These are phyloP conservation scores for Ceratina calcarata DNA, from an alignment of 1,140 invertebrate genomes.

Conservation along the genomic window DNA sequence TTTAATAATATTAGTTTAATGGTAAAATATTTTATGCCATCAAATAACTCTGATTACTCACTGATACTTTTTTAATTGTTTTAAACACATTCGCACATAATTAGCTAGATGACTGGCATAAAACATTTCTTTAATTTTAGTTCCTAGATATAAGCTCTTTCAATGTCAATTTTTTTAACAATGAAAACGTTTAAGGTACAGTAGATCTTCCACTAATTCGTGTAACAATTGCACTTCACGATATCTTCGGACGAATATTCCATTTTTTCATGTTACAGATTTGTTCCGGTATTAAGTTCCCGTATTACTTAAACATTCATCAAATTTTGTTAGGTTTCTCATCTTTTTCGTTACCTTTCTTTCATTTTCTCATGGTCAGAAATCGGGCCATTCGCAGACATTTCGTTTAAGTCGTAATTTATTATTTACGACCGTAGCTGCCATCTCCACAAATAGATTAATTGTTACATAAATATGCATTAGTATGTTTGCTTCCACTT, in stretches of 20 bases:
- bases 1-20: conserved; percentile 64
- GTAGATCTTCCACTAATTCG: conserved; percentile 35
- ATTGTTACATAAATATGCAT: not conserved
- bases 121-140: conserved; percentile 13
- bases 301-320: conserved; percentile 11
- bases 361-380: not conserved
- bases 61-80: not conserved
- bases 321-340: conserved; percentile 2
- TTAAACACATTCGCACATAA: conserved; percentile 1
- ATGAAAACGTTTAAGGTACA: conserved; percentile 44
- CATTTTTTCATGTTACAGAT: not conserved
- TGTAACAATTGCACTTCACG: not conserved
- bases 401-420: too few relatives aligned
- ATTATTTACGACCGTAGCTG: too few relatives aligned
- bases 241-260: not conserved
- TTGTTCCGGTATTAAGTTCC: too few relatives aligned
- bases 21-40: conserved; percentile 34
- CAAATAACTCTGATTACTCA: not conserved
- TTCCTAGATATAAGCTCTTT: conserved; percentile 24
- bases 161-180: conserved; percentile 24
- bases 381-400: too few relatives aligned
- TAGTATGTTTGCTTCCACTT: not conserved
- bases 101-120: conserved; percentile 12
- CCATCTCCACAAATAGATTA: not conserved
- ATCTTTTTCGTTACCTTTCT: not conserved